These are phyloP conservation scores for Chloroceryle aenea DNA, from an alignment of 2,113 vertebrate species.

Conservation along the genomic window DNA sequence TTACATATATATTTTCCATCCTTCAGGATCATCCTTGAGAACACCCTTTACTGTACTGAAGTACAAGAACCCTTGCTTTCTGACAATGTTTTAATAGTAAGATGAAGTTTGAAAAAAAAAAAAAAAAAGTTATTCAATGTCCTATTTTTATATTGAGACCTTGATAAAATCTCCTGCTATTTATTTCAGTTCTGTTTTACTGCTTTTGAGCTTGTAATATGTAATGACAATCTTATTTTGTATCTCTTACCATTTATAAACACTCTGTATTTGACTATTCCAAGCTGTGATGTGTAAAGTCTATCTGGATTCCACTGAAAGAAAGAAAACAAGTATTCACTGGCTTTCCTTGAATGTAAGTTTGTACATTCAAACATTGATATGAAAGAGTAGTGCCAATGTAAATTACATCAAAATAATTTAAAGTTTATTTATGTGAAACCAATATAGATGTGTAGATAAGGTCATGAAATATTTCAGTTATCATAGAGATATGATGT, in stretches of 20 bases:
- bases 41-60: neutral
- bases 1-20: neutral
- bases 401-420: neutral
- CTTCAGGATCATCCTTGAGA: neutral
- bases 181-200: neutral
- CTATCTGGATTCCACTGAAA: neutral
- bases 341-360: neutral
- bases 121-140: accelerated
- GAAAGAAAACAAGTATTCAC: accelerated
- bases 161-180: neutral
- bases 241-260: neutral
- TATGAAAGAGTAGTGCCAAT: neutral
- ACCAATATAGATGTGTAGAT: neutral
- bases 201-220: neutral
- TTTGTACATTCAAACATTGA: neutral
- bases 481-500: neutral
- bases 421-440: neutral
- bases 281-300: neutral
- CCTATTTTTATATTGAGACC: neutral
- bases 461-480: neutral
- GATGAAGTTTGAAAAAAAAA: neutral
- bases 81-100: neutral
- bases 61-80: neutral
- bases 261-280: neutral
- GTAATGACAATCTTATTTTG: neutral